These are phyloP conservation scores for Drosophila arizonae DNA, from an alignment of 1,140 invertebrate species.

Conservation along the genomic window DNA sequence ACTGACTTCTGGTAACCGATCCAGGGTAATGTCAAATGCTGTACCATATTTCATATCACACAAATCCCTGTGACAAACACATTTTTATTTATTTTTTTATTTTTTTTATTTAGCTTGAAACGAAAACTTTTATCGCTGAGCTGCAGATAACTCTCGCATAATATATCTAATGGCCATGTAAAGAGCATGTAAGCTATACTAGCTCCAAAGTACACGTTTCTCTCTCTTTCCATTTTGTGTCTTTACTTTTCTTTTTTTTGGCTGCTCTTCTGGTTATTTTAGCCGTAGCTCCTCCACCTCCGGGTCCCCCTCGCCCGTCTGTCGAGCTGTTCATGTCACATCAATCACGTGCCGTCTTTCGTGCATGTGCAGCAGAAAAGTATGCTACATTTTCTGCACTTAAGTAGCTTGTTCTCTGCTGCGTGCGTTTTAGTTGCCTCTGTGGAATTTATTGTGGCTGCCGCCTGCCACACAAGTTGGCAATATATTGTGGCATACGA, in stretches of 20 bases:
- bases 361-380: conserved; percentile 52
- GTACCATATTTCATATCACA: conserved; percentile 26
- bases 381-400: conserved; percentile 56
- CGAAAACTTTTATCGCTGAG: conserved; percentile 38
- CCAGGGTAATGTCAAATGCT: conserved; percentile 13
- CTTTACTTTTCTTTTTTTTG: conserved; percentile 6
- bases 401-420: conserved; percentile 43
- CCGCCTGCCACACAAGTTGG: conserved; percentile 35
- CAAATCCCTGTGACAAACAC: conserved; percentile 30
- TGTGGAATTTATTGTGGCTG: conserved; percentile 45
- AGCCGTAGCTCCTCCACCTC: neutral
- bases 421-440: conserved; percentile 32
- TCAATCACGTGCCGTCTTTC: conserved; percentile 52
- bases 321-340: conserved; percentile 26
- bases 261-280: conserved; percentile 19
- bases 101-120: conserved; percentile 9
- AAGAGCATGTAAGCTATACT: conserved; percentile 46
- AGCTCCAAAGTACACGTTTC: conserved; percentile 10
- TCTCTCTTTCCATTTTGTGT: neutral
- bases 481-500: conserved; percentile 52
- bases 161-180: conserved; percentile 56
- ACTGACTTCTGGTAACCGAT: too few relatives aligned
- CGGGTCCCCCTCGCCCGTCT: neutral
- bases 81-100: conserved; percentile 14
- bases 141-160: conserved; percentile 32